phyloP scores from a whole-genome alignment of 2,888 invertebrate species.

The Diloba caeruleocephala region DNA sequence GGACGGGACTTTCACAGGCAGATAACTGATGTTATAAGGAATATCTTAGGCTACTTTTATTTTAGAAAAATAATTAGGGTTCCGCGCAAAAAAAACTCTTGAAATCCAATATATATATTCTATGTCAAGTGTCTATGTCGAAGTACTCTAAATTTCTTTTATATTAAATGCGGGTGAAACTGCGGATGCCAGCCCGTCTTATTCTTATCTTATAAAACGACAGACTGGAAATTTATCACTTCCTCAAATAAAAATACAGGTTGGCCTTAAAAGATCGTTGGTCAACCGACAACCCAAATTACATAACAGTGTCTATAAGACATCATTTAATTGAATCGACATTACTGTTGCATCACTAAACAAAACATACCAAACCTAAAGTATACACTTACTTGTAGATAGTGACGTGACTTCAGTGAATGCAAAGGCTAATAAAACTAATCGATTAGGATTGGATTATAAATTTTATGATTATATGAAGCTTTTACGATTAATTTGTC shows the following conservation, averaged over 20 bases:
- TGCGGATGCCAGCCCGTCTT: no score
- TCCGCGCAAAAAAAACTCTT: no score
- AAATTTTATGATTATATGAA: neutral
- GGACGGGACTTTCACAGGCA: no score
- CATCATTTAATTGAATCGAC: conserved; percentile 33
- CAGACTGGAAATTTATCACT: conserved; percentile 16
- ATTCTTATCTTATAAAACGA: neutral
- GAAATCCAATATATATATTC: no score
- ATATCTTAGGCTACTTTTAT: no score
- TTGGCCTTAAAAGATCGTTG: conserved; percentile 1
- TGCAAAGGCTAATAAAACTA: neutral
- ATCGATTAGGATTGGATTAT: conserved; percentile 13
- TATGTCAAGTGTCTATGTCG: no score
- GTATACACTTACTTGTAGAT: conserved; percentile 8
- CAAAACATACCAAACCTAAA: conserved; percentile 23
- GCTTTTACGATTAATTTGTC: conserved; percentile 1
- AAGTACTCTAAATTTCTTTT: no score
- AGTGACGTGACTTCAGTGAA: conserved; percentile 22
- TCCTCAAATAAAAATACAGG: conserved; percentile 11
- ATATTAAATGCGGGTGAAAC: no score
- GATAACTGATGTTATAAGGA: no score
- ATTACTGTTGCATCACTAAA: conserved; percentile 33
- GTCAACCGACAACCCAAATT: conserved; percentile 3
- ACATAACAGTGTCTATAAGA: conserved; percentile 17
- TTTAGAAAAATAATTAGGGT: no score